These are phyloP conservation scores for Hemitrygon akajei DNA, from an alignment of 2,797 vertebrate species.

Conservation along the genomic window DNA sequence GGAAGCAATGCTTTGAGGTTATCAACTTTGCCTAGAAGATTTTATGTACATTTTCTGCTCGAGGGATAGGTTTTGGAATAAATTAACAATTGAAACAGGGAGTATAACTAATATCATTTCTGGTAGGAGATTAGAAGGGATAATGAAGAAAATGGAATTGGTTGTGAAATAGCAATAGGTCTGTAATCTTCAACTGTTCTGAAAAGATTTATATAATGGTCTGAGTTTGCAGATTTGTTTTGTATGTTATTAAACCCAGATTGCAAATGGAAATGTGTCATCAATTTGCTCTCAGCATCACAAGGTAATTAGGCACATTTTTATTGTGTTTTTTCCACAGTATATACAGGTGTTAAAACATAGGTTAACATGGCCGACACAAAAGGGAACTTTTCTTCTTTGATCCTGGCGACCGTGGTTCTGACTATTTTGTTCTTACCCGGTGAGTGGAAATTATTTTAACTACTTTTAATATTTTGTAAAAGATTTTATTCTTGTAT, in stretches of 20 bases:
- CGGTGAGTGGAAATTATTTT: constrained; percentile 19
- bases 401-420: constrained; percentile 27
- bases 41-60: too few relatives aligned
- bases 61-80: too few relatives aligned
- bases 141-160: too few relatives aligned
- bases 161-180: not conserved
- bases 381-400: not conserved
- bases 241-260: constrained; percentile 3
- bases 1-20: too few relatives aligned
- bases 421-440: not conserved
- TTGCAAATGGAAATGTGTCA: constrained; percentile 11
- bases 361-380: constrained; percentile 12
- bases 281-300: not conserved
- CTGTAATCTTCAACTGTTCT: not conserved
- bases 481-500: not conserved
- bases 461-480: not conserved
- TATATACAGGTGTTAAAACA: constrained; percentile 24
- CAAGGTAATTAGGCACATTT: constrained; percentile 12
- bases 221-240: not conserved
- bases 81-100: too few relatives aligned
- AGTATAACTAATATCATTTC: too few relatives aligned
- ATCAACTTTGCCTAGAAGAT: too few relatives aligned
- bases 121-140: too few relatives aligned
- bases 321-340: constrained; percentile 35
- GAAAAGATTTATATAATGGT: not conserved